Conservation (phyloP, 2,888 invertebrate genomes). For the Deilephila porcellus region DNA sequence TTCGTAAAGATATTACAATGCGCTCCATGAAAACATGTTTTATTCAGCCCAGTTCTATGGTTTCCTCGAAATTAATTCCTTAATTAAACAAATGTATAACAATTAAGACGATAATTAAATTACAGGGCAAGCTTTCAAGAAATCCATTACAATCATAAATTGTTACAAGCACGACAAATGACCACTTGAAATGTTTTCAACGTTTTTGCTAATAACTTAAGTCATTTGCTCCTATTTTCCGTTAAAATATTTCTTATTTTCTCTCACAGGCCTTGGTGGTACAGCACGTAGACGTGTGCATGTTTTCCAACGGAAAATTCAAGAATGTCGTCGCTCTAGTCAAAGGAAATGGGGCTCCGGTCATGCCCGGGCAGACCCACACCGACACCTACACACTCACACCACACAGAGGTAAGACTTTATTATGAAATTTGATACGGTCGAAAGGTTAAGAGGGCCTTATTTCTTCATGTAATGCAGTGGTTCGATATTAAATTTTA, state of each 20-base stretch:
- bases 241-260: conserved; percentile 9
- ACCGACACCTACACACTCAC: conserved; percentile 87
- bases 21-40: no score
- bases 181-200: no score
- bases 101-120: no score
- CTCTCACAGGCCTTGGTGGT: conserved; percentile 89
- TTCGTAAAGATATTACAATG: no score
- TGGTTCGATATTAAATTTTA: conserved; percentile 10
- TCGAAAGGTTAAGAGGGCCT: conserved; percentile 9
- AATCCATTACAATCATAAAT: no score
- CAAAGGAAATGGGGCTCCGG: conserved; percentile 85
- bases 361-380: conserved; percentile 87
- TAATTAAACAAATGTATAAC: no score
- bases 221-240: not conserved
- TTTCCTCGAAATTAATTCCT: no score
- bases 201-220: no score
- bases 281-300: conserved; percentile 96
- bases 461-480: not conserved
- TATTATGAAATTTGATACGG: no score
- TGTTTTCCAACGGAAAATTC: conserved; percentile 97
- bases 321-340: conserved; percentile 94
- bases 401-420: conserved; percentile 85
- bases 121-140: no score
- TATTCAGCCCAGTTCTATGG: no score
- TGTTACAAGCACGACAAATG: no score